Conservation (phyloP, 2,797 vertebrate genomes). For the Pseudomugil gertrudae region DNA sequence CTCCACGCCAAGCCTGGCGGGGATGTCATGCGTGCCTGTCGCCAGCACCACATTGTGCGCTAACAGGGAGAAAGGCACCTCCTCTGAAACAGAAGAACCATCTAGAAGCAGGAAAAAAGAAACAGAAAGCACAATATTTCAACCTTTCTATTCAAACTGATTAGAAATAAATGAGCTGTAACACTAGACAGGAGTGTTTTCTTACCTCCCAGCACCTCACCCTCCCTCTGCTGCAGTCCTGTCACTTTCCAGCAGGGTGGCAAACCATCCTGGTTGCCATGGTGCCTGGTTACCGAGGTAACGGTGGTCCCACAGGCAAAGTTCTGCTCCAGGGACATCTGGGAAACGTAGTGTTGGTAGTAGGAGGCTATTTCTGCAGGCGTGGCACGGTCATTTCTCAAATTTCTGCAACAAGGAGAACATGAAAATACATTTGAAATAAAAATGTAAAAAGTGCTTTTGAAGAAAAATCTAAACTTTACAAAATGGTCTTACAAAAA, state of each 20-base stretch:
- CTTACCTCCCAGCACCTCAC: conserved; percentile 64
- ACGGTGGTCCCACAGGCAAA: conserved; percentile 81
- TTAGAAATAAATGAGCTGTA: neutral
- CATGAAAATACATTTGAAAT: neutral
- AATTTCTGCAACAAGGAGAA: conserved; percentile 68
- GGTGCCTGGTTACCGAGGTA: conserved; percentile 74
- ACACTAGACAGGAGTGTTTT: neutral
- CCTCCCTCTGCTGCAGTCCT: conserved; percentile 67
- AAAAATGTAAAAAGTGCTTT: neutral
- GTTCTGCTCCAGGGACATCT: conserved; percentile 80
- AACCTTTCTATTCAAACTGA: neutral
- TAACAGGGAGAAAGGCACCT: conserved; percentile 73
- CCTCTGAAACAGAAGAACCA: conserved; percentile 51
- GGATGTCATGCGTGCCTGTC: conserved; percentile 85
- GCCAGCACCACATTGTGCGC: conserved; percentile 83
- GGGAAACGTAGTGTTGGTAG: conserved; percentile 84
- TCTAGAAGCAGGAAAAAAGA: conserved; percentile 29
- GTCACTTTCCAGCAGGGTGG: conserved; percentile 70
- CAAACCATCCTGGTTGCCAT: conserved; percentile 27
- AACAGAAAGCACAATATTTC: neutral
- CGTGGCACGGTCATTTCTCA: conserved; percentile 84
- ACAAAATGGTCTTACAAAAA: neutral
- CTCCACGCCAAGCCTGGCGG: conserved; percentile 76
- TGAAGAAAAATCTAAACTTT: neutral
- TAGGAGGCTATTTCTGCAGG: conserved; percentile 85